These are phyloP conservation scores for Aphelenchoides avenae DNA, from an alignment of 1,140 invertebrate genomes.

Conservation along the genomic window DNA sequence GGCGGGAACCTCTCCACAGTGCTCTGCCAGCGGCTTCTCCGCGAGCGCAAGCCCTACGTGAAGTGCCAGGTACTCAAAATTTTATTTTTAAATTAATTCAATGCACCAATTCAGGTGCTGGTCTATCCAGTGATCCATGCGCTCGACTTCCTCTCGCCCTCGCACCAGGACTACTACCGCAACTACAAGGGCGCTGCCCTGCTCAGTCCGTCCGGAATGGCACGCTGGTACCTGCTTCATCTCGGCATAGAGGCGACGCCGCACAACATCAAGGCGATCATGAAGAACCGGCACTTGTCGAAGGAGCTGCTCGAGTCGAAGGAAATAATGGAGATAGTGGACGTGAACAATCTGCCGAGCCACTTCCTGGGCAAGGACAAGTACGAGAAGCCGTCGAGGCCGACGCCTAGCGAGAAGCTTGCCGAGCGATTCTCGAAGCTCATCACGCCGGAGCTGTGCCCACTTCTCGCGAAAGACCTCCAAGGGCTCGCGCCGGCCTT, in stretches of 20 bases:
- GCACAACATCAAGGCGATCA: conserved; percentile 35
- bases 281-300: conserved; percentile 42
- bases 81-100: conserved; percentile 13
- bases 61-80: conserved; percentile 1
- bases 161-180: conserved; percentile 44
- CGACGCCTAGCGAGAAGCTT: conserved; percentile 19
- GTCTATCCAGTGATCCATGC: conserved; percentile 48
- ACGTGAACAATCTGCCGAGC: conserved; percentile 18
- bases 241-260: conserved; percentile 38
- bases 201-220: conserved; percentile 38
- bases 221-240: conserved; percentile 45
- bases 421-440: conserved; percentile 19
- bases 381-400: conserved; percentile 11
- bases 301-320: conserved; percentile 16
- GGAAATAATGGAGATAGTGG: conserved; percentile 17
- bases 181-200: conserved; percentile 37
- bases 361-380: conserved; percentile 8
- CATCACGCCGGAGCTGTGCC: conserved; percentile 39
- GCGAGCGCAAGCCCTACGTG: neutral
- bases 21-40: conserved; percentile 31
- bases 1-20: conserved; percentile 44
- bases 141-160: conserved; percentile 38
- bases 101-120: conserved; percentile 29
- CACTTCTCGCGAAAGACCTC: conserved; percentile 33
- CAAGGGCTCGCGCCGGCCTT: conserved; percentile 31